Evolutionary conservation across 2,797 vertebrate genomes (phyloP), one percentile per base, ranked within the genome.

Genomic region (Streptopelia turtur): DNA sequence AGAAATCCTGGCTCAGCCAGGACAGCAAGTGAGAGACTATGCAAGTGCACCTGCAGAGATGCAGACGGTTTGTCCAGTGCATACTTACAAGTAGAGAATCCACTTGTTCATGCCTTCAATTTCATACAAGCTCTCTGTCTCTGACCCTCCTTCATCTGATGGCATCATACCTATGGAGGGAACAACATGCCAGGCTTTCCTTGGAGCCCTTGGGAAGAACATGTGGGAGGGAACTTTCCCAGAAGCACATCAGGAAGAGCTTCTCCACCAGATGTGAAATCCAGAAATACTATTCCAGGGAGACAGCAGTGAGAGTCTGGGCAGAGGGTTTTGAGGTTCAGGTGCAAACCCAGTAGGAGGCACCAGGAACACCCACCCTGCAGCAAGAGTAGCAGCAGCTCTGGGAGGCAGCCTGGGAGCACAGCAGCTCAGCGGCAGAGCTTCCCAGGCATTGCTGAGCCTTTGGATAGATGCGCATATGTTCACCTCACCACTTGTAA

Each of bases 31-130:
- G 3, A 82, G 53, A 57, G 14, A 65, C n/a, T n/a, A 20, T 27
- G 18, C 43, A 55, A 76, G 37, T n/a, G n/a, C 63, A 56, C 16
- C 1, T 9, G 20, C 28, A 79, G 50, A 57, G 66, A 28, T 87
- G 69, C 72, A 89, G 72, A n/a, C 4, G 16, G 56, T 20, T 45
- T 45, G 61, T 45, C 47, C n/a, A 52, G 35, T 33, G 28, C 45
- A 68, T 61, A 99, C 99, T 99, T 97, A 99, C 99, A 98, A 98
- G 96, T 98, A 99, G 93, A 99, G 98, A 88, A 99, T 96, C 75
- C 98, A 96, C 87, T 97, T 98, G 97, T 98, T 99, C 98, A 99
- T 98, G 87, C 99, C 99, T 45, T 99, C 99, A 77, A 99, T 97
- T 95, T 98, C 98, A 92, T 98, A 99, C 50, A 99, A 97, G 89